A percentile compares a stretch with the other conserved stretches of the same genome.
Conservation (phyloP, 2,888 invertebrate genomes). For the Aleiodes leptofemur region DNA sequence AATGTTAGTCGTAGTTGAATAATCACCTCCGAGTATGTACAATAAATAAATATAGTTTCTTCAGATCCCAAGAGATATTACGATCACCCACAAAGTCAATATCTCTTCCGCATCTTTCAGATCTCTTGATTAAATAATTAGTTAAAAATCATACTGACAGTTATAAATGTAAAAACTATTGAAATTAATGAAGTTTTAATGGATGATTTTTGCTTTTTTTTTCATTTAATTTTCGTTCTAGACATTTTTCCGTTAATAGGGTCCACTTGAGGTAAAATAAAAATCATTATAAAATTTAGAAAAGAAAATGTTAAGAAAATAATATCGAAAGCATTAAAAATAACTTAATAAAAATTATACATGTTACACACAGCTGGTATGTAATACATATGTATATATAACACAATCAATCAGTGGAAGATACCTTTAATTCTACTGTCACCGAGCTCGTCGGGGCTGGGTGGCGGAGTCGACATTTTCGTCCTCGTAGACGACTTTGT, state of each 20-base stretch:
- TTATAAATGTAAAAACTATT: conserved; percentile 8
- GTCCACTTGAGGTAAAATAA: conserved; percentile 23
- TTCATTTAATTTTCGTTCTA: background rate
- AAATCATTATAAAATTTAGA: conserved; percentile 21
- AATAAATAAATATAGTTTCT: background rate
- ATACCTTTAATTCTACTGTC: conserved; percentile 75
- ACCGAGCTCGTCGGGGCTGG: conserved; percentile 75
- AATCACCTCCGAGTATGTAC: background rate
- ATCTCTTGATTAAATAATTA: conserved; percentile 10
- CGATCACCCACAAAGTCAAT: background rate
- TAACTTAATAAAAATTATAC: conserved; percentile 56
- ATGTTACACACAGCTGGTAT: conserved; percentile 76
- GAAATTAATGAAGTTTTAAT: conserved; percentile 26
- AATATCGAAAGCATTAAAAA: conserved; percentile 46
- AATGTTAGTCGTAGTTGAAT: background rate
- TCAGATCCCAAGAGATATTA: conserved; percentile 4
- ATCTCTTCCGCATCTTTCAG: background rate
- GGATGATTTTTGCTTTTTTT: conserved; percentile 35
- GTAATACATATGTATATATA: conserved; percentile 70
- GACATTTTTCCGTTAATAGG: conserved; percentile 15
- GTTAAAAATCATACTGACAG: conserved; percentile 6
- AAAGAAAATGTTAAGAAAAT: conserved; percentile 29
- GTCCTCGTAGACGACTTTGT: conserved; percentile 74
- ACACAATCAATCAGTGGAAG: conserved; percentile 72
- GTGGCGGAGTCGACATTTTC: conserved; percentile 73